These are phyloP conservation scores for Fundulus diaphanus DNA, from an alignment of 2,797 vertebrate genomes.

Conservation along the genomic window DNA sequence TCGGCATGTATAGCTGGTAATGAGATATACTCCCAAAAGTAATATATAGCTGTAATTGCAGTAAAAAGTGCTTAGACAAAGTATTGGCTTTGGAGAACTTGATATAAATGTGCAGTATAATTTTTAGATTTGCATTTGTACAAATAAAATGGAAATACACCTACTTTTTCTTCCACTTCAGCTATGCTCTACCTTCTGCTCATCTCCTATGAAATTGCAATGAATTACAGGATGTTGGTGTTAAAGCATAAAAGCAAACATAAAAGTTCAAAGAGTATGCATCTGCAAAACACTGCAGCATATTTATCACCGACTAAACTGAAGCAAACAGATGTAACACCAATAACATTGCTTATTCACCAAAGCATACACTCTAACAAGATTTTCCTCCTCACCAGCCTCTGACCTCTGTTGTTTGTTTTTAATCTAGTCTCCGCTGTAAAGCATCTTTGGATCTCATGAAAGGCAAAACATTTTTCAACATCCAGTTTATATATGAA, in stretches of 20 bases:
- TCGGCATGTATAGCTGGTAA: not conserved
- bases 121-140: not conserved
- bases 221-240: not conserved
- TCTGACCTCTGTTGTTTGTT: slow-evolving; percentile 5
- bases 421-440: not conserved
- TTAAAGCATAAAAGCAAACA: not conserved
- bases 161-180: not conserved
- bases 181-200: not conserved
- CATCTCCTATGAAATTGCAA: not conserved
- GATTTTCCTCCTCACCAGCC: slow-evolving; percentile 24
- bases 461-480: not conserved
- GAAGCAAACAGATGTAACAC: not conserved
- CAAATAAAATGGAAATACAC: not conserved
- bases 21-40: not conserved
- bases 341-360: slow-evolving; percentile 5
- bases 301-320: not conserved
- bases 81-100: not conserved
- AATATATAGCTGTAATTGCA: not conserved
- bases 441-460: not conserved
- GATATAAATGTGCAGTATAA: not conserved
- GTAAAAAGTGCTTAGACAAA: not conserved
- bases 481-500: not conserved
- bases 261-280: not conserved
- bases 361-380: not conserved
- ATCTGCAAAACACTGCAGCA: slow-evolving; percentile 4